Base-by-base conservation (phyloP, 2,797 vertebrate genomes). In the Chrosomus eos region DNA sequence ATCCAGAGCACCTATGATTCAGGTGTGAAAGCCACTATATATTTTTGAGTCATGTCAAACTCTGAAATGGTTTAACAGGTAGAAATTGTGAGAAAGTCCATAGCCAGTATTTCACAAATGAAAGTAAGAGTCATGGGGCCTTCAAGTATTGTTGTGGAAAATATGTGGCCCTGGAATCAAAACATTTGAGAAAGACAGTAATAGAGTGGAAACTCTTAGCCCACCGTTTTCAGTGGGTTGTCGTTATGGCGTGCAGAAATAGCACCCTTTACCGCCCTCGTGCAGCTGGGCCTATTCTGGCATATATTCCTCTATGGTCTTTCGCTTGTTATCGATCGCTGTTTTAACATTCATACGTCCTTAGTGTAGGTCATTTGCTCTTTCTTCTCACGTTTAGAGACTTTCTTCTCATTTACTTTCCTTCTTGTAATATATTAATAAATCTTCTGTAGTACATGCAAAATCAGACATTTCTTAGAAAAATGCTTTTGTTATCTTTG, bases 311-410 rank as follows among this genome's bases (percentile, higher is more conserved):
- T 45, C 66, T 64, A 7, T 43, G 14, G 3, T n/a, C 40, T 58
- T 85, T 62, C 31, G 60, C 86, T 79, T 72, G 55, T 75, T 76
- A 70, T 78, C 31, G 51, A 86, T 86, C 81, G 66, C 60, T 53
- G 36, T 53, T 85, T 36, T 72, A 77, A 87, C 66, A 68, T 83
- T n/a, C 43, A 45, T 45, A 70, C 2, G 62, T 70, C 13, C 64
- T 58, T 13, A 55, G n/a, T 77, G 26, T 53, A 45, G n/a, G 82
- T 43, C 48, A 77, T 8, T 19, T 26, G 16, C 48, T 53, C 16
- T 33, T 58, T 73, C 38, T n/a, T 26, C 26, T 58, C 36, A 0
- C 11, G 10, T 70, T 18, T 18, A 66, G 26, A 23, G n/a, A 23
- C 16, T 48, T 48, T 80, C 38, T 18, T 48, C 53, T 74, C 19